These are phyloP conservation scores for Volucella inflata DNA, from an alignment of 2,888 invertebrate genomes.

Conservation along the genomic window DNA sequence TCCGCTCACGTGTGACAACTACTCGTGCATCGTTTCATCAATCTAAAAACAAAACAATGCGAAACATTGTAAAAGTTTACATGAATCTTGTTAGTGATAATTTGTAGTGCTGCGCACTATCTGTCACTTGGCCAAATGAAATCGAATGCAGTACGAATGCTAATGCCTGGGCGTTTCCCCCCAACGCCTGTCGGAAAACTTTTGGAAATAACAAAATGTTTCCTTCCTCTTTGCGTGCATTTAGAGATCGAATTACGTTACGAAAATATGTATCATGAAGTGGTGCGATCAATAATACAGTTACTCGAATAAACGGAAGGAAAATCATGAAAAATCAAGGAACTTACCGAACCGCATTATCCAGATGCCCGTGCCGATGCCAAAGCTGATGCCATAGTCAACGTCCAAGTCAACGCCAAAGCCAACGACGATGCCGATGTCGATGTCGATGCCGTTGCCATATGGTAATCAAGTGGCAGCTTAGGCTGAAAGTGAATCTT, in stretches of 20 bases:
- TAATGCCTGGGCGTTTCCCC: conserved; percentile 68
- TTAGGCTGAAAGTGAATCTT: conserved; percentile 58
- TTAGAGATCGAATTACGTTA: conserved; percentile 50
- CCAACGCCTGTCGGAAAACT: conserved; percentile 27
- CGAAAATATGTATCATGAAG: neutral
- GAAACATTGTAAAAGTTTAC: conserved; percentile 26
- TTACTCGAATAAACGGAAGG: conserved; percentile 35
- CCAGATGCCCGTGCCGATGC: conserved; percentile 22
- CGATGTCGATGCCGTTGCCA: conserved; percentile 11
- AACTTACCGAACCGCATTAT: conserved; percentile 59
- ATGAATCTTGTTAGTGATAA: conserved; percentile 8
- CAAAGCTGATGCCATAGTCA: too few relatives aligned
- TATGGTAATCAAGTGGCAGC: conserved; percentile 43
- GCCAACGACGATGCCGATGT: too few relatives aligned
- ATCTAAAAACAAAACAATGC: conserved; percentile 7
- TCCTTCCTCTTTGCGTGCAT: conserved; percentile 41
- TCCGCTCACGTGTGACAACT: conserved; percentile 54
- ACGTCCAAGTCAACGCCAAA: too few relatives aligned
- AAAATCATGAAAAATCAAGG: conserved; percentile 35
- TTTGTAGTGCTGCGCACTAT: conserved; percentile 34
- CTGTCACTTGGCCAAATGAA: conserved; percentile 72
- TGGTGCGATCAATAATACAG: conserved; percentile 15
- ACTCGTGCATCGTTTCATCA: conserved; percentile 34
- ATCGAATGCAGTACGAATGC: conserved; percentile 62
- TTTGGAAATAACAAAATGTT: conserved; percentile 23